Evolutionary conservation across 2,888 invertebrate species (phyloP).

Genomic region (Aelia acuminata): DNA sequence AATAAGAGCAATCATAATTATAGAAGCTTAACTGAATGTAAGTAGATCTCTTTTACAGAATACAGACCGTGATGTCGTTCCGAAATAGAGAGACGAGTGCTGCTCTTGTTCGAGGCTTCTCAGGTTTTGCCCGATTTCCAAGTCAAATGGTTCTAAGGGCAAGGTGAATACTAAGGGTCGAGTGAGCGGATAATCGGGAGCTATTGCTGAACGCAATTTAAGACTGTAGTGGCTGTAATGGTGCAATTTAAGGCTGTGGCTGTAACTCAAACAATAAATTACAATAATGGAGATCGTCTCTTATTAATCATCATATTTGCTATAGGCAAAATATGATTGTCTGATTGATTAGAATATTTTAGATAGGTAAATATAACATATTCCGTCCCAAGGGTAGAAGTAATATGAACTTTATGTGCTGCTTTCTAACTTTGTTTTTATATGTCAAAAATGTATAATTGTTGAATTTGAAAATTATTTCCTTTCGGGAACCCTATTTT

Average conservation of each 20-base stretch:
- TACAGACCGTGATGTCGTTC: neutral
- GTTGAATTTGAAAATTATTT: too few species aligned
- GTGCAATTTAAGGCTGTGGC: neutral
- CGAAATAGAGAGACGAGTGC: neutral
- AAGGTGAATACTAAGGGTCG: neutral
- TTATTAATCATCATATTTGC: neutral
- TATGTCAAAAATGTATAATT: too few species aligned
- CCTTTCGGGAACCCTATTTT: too few species aligned
- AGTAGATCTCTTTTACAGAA: neutral
- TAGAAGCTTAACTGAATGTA: too few species aligned
- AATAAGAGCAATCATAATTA: too few species aligned
- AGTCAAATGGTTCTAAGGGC: neutral
- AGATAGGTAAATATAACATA: too few species aligned
- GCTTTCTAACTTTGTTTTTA: too few species aligned
- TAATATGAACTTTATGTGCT: too few species aligned
- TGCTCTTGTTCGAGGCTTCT: neutral
- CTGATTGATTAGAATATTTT: too few species aligned
- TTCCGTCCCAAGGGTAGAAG: too few species aligned
- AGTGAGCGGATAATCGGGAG: neutral
- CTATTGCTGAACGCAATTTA: neutral
- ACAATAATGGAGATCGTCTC: neutral
- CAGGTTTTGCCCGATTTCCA: conserved; percentile 21
- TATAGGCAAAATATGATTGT: neutral
- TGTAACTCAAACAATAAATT: neutral
- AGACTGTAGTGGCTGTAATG: neutral